Percentiles rank a stretch among this genome's conserved stretches.
These are phyloP conservation scores for Cerastoderma edule DNA, from an alignment of 2,888 invertebrate species.

Conservation along the genomic window DNA sequence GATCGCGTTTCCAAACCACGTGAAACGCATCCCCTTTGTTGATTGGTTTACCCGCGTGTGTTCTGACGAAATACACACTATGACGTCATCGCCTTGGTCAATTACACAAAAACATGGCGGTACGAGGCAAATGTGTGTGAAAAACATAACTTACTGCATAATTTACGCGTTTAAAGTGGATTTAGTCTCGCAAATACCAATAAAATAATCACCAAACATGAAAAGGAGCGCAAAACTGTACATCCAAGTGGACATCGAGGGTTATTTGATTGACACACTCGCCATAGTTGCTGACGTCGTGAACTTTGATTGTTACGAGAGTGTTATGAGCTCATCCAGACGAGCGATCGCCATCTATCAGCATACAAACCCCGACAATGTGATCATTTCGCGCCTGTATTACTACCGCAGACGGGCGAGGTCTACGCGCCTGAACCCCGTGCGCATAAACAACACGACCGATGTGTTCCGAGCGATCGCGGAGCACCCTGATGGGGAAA, in stretches of 20 bases:
- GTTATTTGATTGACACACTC: constrained; percentile 49
- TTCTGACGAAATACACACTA: constrained; percentile 51
- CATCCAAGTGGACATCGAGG: constrained; percentile 46
- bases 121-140: neutral
- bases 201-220: constrained; percentile 32
- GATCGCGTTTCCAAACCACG: no score
- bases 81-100: constrained; percentile 58
- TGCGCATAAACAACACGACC: constrained; percentile 44
- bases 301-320: constrained; percentile 61
- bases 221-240: constrained; percentile 47
- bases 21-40: no score
- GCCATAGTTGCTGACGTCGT: constrained; percentile 51
- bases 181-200: neutral
- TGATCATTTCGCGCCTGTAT: constrained; percentile 34
- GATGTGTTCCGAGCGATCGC: constrained; percentile 58
- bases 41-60: constrained; percentile 9
- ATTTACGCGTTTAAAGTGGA: neutral
- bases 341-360: constrained; percentile 38
- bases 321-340: constrained; percentile 52
- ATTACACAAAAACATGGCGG: constrained; percentile 49
- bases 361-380: constrained; percentile 24
- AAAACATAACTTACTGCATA: neutral
- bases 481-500: constrained; percentile 57
- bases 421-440: constrained; percentile 54
- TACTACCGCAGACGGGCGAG: constrained; percentile 59